Conservation (phyloP, 2,888 invertebrate species). For the Lithophane semibrunnea region DNA sequence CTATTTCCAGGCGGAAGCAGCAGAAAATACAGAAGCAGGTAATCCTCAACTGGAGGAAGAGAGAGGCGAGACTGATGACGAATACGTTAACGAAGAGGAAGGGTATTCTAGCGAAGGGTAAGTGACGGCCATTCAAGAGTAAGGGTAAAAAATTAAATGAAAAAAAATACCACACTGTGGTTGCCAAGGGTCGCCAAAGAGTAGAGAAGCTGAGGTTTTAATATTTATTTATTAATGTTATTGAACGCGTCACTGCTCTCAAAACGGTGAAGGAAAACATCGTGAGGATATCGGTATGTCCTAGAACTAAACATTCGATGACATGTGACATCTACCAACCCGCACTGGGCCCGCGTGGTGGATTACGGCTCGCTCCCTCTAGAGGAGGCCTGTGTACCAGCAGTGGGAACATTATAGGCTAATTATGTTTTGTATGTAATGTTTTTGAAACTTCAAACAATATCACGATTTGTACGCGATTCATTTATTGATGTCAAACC, state of each 20-base stretch:
- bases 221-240: background rate
- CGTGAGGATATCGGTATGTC: too few relatives aligned
- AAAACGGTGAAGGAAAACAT: too few relatives aligned
- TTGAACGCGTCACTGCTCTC: too few relatives aligned
- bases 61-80: slow-evolving; percentile 92
- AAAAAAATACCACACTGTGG: background rate
- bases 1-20: slow-evolving; percentile 72
- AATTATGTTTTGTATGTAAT: background rate
- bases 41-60: slow-evolving; percentile 89
- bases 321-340: too few relatives aligned
- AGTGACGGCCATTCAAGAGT: slow-evolving; percentile 16
- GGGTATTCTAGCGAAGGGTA: slow-evolving; percentile 92
- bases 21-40: slow-evolving; percentile 83
- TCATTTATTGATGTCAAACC: background rate
- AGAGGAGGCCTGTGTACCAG: too few relatives aligned
- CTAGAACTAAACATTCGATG: too few relatives aligned
- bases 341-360: too few relatives aligned
- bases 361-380: too few relatives aligned
- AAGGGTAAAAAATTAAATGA: background rate
- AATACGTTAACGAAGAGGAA: slow-evolving; percentile 92
- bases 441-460: background rate
- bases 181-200: background rate
- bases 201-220: background rate
- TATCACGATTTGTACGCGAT: background rate
- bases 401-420: too few relatives aligned